A percentile compares a stretch with the other conserved stretches of the same genome.
These are phyloP conservation scores for Micromussa lordhowensis DNA, from an alignment of 92 coral and sea anemone genomes.

Conservation along the genomic window DNA sequence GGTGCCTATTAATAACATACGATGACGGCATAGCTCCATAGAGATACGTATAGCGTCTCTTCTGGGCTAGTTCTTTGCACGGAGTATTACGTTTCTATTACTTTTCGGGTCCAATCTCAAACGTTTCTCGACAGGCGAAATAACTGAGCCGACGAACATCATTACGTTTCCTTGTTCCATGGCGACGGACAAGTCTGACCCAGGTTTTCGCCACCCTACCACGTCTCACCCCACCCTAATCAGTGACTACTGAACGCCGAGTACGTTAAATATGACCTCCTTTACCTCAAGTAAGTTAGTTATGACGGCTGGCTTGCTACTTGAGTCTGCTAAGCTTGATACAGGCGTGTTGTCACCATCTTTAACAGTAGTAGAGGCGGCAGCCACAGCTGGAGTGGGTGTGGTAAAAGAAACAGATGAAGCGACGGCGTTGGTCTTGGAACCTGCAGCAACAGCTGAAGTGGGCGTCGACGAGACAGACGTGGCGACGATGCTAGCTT, in stretches of 20 bases:
- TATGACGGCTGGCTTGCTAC: conserved; percentile 31
- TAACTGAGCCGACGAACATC: not conserved
- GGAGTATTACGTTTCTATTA: too few relatives aligned
- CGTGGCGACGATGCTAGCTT: not conserved
- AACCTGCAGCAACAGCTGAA: not conserved
- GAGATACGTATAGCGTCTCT: not conserved
- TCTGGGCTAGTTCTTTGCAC: not conserved
- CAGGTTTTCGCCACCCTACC: too few relatives aligned
- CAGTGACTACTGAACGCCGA: not conserved
- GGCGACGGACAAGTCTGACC: not conserved
- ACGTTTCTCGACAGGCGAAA: not conserved
- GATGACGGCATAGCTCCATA: not conserved
- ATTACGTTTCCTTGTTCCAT: not conserved
- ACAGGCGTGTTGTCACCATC: conserved; percentile 3
- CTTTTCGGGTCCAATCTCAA: not conserved
- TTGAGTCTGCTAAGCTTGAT: conserved; percentile 16
- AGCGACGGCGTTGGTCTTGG: not conserved
- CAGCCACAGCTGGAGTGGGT: not conserved
- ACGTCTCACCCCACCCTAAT: too few relatives aligned
- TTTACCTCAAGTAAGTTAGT: conserved; percentile 65
- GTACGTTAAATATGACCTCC: not conserved
- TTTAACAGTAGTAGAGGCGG: not conserved
- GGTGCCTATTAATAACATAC: too few relatives aligned
- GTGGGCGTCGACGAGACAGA: not conserved
- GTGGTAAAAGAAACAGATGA: not conserved